Base-by-base conservation (phyloP, 2,888 invertebrate genomes). In the Cephonodes hylas region DNA sequence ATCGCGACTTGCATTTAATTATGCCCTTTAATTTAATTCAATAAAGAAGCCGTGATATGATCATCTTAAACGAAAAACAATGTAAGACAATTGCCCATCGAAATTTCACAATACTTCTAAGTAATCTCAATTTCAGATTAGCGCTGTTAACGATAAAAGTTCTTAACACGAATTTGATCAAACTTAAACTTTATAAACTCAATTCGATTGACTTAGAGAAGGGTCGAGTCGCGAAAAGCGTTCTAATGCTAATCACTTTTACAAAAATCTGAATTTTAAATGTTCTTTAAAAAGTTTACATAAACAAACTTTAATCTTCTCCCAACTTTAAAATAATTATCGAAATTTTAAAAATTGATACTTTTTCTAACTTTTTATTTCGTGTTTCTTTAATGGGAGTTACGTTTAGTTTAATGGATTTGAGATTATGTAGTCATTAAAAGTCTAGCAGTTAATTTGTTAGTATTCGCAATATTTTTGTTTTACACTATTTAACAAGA, bases 171-270 rank as follows among this genome's bases (percentile, higher is more conserved):
- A 15, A 34, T 18, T 42, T 25, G 10, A 59, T 45, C 13, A 4
- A 23, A 18, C 23, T 38, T 3, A 48, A 60, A 46, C 59, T 60
- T 59, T 27, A n/a, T 5, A 44, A 46, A 46, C 45, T 48, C 18
- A 48, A 60, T 60, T 23, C 23, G 3, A 42, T 27, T 38, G 46
- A 22, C n/a, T 38, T 31, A 44, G 15, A n/a, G 42, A 60, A 48
- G 22, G 38, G n/a, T 46, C 20, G 31, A 45, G 5, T n/a, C 6
- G 10, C 23, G 23, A 3, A 15, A 48, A 8, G 38, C 59, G 23
- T 59, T 59, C n/a, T 48, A 60, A 48, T 46, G 15, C 5, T 46
- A 46, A 59, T 45, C 18, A 25, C 8, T 48, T 60, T 13, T 18
- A 6, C 27, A 25, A 27, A 7, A 48, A 27, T n/a, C 7, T 48